Percentiles rank a stretch among this genome's conserved stretches.
These are phyloP conservation scores for Orchesella flavescens DNA, from an alignment of 2,888 invertebrate species.

Conservation along the genomic window DNA sequence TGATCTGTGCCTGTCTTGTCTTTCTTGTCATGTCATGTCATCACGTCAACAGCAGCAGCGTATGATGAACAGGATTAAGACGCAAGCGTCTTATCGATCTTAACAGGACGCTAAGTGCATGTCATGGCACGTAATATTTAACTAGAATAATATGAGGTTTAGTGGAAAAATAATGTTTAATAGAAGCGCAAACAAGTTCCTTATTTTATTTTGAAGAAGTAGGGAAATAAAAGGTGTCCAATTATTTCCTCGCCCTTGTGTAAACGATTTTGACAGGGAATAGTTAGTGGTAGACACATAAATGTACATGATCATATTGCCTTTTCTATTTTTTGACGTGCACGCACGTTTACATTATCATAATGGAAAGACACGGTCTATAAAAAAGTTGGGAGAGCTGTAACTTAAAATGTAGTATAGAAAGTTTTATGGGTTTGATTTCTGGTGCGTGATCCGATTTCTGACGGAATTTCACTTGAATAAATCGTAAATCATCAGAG, in stretches of 20 bases:
- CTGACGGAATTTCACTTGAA: neutral
- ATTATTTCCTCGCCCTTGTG: conserved; percentile 50
- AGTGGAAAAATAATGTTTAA: conserved; percentile 13
- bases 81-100: conserved; percentile 26
- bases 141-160: neutral
- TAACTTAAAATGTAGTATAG: neutral
- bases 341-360: conserved; percentile 2
- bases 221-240: conserved; percentile 15
- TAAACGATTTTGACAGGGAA: conserved; percentile 52
- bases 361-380: no score
- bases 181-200: conserved; percentile 28
- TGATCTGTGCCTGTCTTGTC: conserved; percentile 48
- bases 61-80: conserved; percentile 43
- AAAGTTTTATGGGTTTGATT: neutral
- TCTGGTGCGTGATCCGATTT: conserved; percentile 19
- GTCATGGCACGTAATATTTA: neutral
- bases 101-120: neutral
- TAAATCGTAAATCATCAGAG: neutral
- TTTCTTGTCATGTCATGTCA: conserved; percentile 57
- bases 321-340: neutral
- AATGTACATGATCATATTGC: neutral
- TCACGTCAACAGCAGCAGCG: conserved; percentile 54
- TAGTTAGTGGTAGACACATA: no score
- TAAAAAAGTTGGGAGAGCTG: neutral
- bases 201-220: neutral